These are phyloP conservation scores for Cryptosula pallasiana DNA, from an alignment of 2,888 invertebrate genomes.

Conservation along the genomic window DNA sequence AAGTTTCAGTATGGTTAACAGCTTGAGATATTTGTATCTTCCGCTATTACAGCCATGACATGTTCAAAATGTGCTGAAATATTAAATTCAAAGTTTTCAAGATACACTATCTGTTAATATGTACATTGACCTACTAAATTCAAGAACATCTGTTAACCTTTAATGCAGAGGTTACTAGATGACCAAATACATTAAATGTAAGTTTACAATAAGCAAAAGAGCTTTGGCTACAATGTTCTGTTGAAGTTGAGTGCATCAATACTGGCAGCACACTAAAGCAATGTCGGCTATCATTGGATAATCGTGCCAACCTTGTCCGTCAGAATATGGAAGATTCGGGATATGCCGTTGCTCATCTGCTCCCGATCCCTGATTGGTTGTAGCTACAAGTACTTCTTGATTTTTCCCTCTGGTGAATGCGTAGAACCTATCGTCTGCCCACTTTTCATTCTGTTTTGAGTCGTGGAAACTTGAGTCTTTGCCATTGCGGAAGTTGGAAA, in stretches of 20 bases:
- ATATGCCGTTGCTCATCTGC: conserved; percentile 27
- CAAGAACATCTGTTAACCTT: too few species aligned
- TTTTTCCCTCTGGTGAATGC: conserved; percentile 13
- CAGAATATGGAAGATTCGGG: conserved; percentile 7
- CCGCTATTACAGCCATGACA: too few species aligned
- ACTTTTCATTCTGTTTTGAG: conserved; percentile 18
- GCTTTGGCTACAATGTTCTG: background rate
- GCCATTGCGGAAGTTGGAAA: background rate
- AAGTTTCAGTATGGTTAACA: too few species aligned
- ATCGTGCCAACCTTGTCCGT: conserved; percentile 18
- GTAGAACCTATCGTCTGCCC: conserved; percentile 17
- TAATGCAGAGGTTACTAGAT: too few species aligned
- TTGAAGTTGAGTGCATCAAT: background rate
- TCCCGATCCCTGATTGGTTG: conserved; percentile 19
- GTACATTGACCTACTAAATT: too few species aligned
- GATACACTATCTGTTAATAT: too few species aligned
- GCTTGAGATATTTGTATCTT: too few species aligned
- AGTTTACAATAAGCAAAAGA: too few species aligned
- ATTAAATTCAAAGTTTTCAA: too few species aligned
- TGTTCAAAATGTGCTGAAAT: too few species aligned
- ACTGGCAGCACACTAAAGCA: background rate
- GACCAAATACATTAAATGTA: too few species aligned
- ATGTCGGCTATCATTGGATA: too few species aligned
- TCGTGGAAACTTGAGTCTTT: background rate
- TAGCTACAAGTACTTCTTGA: conserved; percentile 22